These are phyloP conservation scores for Thomomys bottae DNA, from an alignment of 2,113 vertebrate genomes.

Conservation along the genomic window DNA sequence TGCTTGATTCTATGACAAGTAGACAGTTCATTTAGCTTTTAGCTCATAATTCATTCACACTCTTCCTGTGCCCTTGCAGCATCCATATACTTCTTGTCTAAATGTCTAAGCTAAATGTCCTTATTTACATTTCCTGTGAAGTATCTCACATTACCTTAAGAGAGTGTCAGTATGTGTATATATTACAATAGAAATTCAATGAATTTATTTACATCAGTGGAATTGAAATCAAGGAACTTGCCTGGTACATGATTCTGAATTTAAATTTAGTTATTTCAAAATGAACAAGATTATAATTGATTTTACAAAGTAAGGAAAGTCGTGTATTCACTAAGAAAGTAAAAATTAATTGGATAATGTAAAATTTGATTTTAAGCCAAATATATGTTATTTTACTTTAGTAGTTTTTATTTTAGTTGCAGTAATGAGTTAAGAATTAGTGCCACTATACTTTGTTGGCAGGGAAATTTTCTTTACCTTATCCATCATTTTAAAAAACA, in stretches of 20 bases:
- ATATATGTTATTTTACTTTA: slow-evolving; percentile 40
- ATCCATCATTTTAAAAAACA: slow-evolving; percentile 65
- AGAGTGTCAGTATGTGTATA: not conserved
- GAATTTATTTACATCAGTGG: not conserved
- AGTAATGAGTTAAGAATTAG: slow-evolving; percentile 63
- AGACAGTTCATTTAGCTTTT: not conserved
- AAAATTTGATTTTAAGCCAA: not conserved
- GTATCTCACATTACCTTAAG: not conserved
- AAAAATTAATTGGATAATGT: slow-evolving; percentile 53
- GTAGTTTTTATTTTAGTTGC: slow-evolving; percentile 62
- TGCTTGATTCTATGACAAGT: not conserved
- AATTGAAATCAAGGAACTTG: slow-evolving; percentile 9
- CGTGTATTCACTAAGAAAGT: not conserved
- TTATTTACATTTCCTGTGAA: not conserved
- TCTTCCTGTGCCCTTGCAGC: not conserved
- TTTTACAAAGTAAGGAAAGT: slow-evolving; percentile 31
- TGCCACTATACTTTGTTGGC: slow-evolving; percentile 60
- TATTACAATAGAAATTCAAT: slow-evolving; percentile 46
- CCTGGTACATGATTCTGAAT: not conserved
- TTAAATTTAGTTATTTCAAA: slow-evolving; percentile 19
- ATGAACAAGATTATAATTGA: slow-evolving; percentile 41
- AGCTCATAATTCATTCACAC: not conserved
- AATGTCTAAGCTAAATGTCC: not conserved
- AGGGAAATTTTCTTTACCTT: slow-evolving; percentile 65
- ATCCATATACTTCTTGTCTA: not conserved